Percentiles rank a stretch among this genome's conserved stretches.
Evolutionary conservation across 1,140 invertebrate species (phyloP).

Genomic region (Matsumurasca onukii): DNA sequence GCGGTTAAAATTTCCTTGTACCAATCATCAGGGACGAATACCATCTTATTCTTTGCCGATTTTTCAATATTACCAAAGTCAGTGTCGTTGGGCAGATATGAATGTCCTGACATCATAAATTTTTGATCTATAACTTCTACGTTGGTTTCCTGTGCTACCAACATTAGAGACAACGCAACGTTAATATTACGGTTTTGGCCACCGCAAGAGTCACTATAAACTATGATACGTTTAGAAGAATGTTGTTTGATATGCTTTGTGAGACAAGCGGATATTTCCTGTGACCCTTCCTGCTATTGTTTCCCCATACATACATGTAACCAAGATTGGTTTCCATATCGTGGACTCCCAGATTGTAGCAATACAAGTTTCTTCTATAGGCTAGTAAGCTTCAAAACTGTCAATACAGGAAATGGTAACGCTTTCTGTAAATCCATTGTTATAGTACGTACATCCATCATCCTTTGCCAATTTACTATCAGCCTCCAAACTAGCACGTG

Average conservation of each 20-base stretch:
- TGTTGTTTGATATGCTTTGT: constrained; percentile 18
- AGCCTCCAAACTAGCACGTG: constrained; percentile 7
- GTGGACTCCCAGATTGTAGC: constrained; percentile 37
- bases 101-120: constrained; percentile 32
- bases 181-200: constrained; percentile 36
- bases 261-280: constrained; percentile 36
- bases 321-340: constrained; percentile 31
- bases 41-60: constrained; percentile 19
- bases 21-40: constrained; percentile 31
- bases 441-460: constrained; percentile 5
- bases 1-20: constrained; percentile 8
- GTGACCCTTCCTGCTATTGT: constrained; percentile 31
- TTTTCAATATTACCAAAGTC: constrained; percentile 30
- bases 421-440: constrained; percentile 33
- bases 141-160: constrained; percentile 29
- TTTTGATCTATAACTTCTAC: constrained; percentile 29
- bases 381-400: constrained; percentile 34
- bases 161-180: constrained; percentile 36
- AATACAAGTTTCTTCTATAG: constrained; percentile 35
- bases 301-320: constrained; percentile 34
- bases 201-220: constrained; percentile 32
- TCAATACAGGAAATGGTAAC: constrained; percentile 31
- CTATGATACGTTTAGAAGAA: constrained; percentile 7
- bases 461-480: constrained; percentile 14
- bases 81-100: constrained; percentile 30